Evolutionary conservation across 53 echinoderm and acorn worm species (phyloP), one percentile per base, ranked within the genome.

Genomic region (Patiria pectinifera): DNA sequence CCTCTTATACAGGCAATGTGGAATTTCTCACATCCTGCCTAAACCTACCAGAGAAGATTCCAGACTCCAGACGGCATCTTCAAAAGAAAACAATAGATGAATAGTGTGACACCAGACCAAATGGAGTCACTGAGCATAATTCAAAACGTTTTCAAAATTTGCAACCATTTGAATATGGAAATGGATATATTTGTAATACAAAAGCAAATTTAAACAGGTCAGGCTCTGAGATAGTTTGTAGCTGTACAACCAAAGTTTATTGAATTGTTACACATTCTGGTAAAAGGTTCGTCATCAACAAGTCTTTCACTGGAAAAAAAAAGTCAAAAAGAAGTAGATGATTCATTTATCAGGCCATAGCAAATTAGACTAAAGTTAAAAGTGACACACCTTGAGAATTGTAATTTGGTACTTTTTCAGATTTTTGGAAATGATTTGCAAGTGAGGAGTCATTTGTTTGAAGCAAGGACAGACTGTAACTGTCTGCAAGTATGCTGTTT

Each of bases 71-170:
- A 4, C 48, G 2, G 53, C 49, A 22, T 21, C 25, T 59, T 25
- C 25, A 24, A 62, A 59, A 83, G 60, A 59, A 83, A 62, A 7
- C 61, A 61, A 62, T 83, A 25, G 83, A 83, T 83, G 61, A 83
- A 83, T 59, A 35, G 83, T 83, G n/a, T 11, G 59, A n/a, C 60
- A 15, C 35, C 59, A 60, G 59, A 83, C 59, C 18, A 6, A n/a
- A 48, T 23, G n/a, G 13, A 82, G 24, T 48, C 59, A 53, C 12
- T 21, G 18, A 82, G 66, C 3, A 11, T 66, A 4, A 53, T 66
- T 66, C 15, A 11, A 66, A 66, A 66, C 3, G 66, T 18, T 14
- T 66, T 66, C 35, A 1, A 14, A 66, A 6, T 66, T 66, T 2
- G 15, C 19, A 66, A 66, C 66, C 14, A 18, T 66, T 66, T 66